A percentile compares a stretch with the other conserved stretches of the same genome.
These are phyloP conservation scores for Aptenodytes patagonicus DNA, from an alignment of 2,113 vertebrate species.

Conservation along the genomic window DNA sequence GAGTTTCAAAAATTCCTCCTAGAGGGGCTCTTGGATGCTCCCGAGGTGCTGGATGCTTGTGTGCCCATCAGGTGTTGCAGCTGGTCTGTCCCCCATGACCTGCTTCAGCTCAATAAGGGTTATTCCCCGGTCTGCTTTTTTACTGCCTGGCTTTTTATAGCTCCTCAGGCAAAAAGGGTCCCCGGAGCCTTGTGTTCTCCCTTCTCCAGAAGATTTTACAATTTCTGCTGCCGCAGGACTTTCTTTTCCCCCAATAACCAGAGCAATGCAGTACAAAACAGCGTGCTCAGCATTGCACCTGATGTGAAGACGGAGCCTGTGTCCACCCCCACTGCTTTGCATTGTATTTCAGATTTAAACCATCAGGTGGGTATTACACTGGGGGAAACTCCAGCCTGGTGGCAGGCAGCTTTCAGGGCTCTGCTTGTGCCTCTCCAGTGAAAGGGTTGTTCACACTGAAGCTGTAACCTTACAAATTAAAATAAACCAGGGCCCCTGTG, in stretches of 20 bases:
- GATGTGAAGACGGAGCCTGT: neutral
- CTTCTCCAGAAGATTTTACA: slow-evolving; percentile 26
- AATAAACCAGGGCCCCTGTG: neutral
- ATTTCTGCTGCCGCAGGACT: neutral
- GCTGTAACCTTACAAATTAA: neutral
- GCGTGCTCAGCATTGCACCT: neutral
- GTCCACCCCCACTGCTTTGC: neutral
- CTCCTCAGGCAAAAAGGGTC: neutral
- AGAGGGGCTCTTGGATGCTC: neutral
- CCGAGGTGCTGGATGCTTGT: neutral
- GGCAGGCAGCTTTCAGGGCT: neutral
- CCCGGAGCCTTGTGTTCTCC: slow-evolving; percentile 2
- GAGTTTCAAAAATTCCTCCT: neutral
- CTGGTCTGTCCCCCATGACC: neutral
- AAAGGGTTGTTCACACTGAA: neutral
- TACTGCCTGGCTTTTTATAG: neutral
- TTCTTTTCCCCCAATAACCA: neutral
- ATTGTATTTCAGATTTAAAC: neutral
- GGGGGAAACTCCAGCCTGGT: neutral
- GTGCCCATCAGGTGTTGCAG: slow-evolving; percentile 7
- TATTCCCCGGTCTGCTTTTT: slow-evolving; percentile 37
- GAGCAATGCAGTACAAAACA: neutral
- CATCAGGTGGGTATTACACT: neutral
- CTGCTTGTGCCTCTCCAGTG: neutral
- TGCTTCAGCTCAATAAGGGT: neutral